A percentile compares a stretch with the other conserved stretches of the same genome.
These are phyloP conservation scores for Malaclemys terrapin DNA, from an alignment of 2,113 vertebrate species.

Conservation along the genomic window DNA sequence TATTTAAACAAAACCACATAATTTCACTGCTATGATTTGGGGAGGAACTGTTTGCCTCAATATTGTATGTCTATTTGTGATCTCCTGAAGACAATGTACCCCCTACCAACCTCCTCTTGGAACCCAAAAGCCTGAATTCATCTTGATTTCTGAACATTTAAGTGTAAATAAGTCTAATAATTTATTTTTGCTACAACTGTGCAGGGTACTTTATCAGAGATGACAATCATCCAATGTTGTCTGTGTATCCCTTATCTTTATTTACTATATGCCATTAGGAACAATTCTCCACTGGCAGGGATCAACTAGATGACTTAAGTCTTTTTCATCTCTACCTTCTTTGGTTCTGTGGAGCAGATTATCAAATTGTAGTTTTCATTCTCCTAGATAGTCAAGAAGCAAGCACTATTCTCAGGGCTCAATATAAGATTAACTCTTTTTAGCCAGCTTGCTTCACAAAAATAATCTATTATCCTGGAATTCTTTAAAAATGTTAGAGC, in stretches of 20 bases:
- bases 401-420: conserved; percentile 12
- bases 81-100: not conserved
- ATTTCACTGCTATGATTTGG: not conserved
- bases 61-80: not conserved
- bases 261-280: not conserved
- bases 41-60: not conserved
- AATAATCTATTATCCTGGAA: not conserved
- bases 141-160: not conserved
- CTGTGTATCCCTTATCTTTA: not conserved
- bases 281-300: not conserved
- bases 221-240: not conserved
- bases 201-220: not conserved
- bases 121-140: not conserved
- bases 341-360: not conserved
- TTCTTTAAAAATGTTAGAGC: not conserved
- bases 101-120: not conserved
- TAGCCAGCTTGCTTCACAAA: not conserved
- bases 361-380: conserved; percentile 23
- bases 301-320: not conserved
- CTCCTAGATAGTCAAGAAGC: conserved; percentile 18
- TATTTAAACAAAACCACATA: not conserved
- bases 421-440: conserved; percentile 40
- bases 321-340: not conserved
- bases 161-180: not conserved
- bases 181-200: not conserved